phyloP scores from a whole-genome alignment of 2,888 invertebrate species.

The Drosophila histrio region DNA sequence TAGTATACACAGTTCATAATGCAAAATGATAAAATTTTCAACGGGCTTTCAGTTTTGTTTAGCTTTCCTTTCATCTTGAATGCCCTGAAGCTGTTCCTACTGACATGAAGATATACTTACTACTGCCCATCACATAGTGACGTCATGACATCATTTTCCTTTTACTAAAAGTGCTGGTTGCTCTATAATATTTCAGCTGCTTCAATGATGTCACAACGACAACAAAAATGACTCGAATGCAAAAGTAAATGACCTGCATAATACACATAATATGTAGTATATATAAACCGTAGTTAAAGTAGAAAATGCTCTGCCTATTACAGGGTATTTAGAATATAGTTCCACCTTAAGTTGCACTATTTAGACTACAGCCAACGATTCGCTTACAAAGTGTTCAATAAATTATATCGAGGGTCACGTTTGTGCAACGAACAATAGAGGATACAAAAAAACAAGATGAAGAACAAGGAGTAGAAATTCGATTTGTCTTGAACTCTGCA shows the following conservation, averaged over 20 bases:
- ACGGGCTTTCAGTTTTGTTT: neutral
- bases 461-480: constrained; percentile 45
- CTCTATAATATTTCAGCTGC: neutral
- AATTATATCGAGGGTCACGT: constrained; percentile 48
- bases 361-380: neutral
- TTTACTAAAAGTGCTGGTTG: neutral
- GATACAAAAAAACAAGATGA: neutral
- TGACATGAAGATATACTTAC: neutral
- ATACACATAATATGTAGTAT: no score
- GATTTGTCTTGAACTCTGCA: constrained; percentile 64
- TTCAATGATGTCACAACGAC: neutral
- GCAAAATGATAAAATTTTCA: neutral
- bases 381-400: constrained; percentile 50
- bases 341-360: neutral
- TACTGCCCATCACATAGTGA: neutral
- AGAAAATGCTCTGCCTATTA: neutral
- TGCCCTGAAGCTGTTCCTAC: neutral
- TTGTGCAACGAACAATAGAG: constrained; percentile 30
- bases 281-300: neutral
- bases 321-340: neutral
- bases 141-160: constrained; percentile 3
- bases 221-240: neutral
- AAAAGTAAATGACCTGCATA: neutral
- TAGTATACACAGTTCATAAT: neutral
- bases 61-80: neutral